Evolutionary conservation across 2,888 invertebrate species (phyloP).

Genomic region (Rotaria sp.): DNA sequence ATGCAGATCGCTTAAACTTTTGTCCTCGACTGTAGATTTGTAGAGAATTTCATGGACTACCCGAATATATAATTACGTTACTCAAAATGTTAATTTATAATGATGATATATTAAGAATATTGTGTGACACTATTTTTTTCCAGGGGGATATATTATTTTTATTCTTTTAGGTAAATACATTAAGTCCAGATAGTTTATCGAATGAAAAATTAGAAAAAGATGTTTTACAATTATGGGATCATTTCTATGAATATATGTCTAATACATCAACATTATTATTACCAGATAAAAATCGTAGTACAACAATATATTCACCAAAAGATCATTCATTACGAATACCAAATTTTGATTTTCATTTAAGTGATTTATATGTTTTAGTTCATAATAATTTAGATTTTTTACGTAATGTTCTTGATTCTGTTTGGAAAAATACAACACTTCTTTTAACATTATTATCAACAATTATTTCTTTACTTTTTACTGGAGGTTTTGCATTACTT

Average conservation of each 20-base stretch:
- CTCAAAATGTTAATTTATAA: no score
- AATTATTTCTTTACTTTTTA: slow-evolving; percentile 75
- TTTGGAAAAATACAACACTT: slow-evolving; percentile 81
- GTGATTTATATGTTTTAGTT: slow-evolving; percentile 61
- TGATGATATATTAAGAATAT: no score
- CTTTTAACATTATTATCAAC: slow-evolving; percentile 76
- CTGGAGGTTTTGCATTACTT: slow-evolving; percentile 57
- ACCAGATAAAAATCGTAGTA: neutral
- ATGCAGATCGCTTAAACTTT: no score
- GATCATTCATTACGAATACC: neutral
- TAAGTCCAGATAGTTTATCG: neutral
- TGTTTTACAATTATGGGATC: slow-evolving; percentile 3
- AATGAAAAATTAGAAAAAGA: neutral
- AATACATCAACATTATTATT: neutral
- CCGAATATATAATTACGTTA: no score
- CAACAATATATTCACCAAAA: neutral
- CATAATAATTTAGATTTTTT: slow-evolving; percentile 82
- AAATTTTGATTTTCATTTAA: neutral
- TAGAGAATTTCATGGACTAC: no score
- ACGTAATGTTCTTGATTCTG: slow-evolving; percentile 70
- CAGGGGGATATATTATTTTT: no score
- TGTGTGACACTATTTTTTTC: no score
- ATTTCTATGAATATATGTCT: neutral
- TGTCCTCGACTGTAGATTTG: no score
- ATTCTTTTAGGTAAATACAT: neutral